Conservation (phyloP, 2,888 invertebrate genomes). For the Digitonthophagus gazella region DNA sequence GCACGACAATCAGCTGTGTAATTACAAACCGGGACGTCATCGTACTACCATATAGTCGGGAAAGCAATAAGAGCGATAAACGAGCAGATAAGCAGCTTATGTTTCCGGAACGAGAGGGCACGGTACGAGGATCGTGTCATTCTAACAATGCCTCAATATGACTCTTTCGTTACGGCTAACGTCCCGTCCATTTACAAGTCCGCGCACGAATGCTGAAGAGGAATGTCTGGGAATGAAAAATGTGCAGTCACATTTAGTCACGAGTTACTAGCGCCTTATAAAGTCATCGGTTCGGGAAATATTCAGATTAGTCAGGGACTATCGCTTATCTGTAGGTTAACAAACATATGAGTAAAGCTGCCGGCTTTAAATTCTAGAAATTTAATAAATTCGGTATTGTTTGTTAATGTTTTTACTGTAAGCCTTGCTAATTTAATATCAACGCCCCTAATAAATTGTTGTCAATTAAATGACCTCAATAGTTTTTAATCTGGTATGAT, state of each 20-base stretch:
- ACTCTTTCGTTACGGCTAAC: background rate
- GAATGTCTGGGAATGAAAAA: background rate
- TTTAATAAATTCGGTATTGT: background rate
- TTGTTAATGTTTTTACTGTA: background rate
- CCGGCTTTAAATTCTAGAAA: no score
- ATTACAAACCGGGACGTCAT: background rate
- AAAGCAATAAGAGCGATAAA: background rate
- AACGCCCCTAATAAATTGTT: no score
- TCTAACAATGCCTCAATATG: background rate
- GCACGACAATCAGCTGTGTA: background rate
- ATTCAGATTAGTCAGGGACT: background rate
- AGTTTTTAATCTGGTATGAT: no score
- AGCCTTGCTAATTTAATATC: no score
- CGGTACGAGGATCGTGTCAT: background rate
- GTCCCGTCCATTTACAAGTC: background rate
- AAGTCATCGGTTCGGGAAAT: background rate
- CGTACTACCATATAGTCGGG: background rate
- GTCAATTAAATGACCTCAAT: no score
- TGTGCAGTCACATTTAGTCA: background rate
- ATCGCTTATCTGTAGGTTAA: background rate
- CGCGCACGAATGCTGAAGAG: background rate
- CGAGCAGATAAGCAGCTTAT: background rate
- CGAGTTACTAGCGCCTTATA: background rate
- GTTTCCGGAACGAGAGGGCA: no score
- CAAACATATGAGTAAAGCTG: no score